A percentile compares a stretch with the other conserved stretches of the same genome.
Conservation (phyloP, 2,888 invertebrate genomes). For the Clostera curtula region DNA sequence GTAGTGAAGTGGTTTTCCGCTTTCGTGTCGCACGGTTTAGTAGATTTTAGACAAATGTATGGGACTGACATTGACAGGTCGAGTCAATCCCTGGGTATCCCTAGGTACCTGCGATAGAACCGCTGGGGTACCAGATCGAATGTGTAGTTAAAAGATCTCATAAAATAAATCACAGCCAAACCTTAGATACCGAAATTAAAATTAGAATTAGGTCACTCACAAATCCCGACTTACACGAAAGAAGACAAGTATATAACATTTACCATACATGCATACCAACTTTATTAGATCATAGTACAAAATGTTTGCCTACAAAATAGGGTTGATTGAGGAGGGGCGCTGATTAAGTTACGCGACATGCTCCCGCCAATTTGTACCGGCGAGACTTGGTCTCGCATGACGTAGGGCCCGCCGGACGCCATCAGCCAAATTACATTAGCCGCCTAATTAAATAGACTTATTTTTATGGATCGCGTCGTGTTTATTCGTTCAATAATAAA, state of each 20-base stretch:
- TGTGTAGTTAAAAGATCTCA: no score
- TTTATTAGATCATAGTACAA: slow-evolving; percentile 16
- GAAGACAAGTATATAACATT: not conserved
- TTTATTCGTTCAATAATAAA: slow-evolving; percentile 21
- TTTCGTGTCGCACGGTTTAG: no score
- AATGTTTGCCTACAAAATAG: slow-evolving; percentile 26
- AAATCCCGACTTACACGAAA: slow-evolving; percentile 2
- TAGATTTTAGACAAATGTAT: no score
- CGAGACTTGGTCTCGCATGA: slow-evolving; percentile 33
- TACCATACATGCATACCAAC: slow-evolving; percentile 1
- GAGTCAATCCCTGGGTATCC: no score
- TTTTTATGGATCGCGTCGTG: slow-evolving; percentile 42
- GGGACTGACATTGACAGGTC: no score
- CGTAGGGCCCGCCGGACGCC: slow-evolving; percentile 16
- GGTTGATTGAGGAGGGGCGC: slow-evolving; percentile 37
- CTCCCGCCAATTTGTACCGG: slow-evolving; percentile 64
- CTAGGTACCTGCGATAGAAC: no score
- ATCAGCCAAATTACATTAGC: slow-evolving; percentile 54
- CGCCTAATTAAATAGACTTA: slow-evolving; percentile 55
- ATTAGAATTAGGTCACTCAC: no score
- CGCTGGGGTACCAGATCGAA: no score
- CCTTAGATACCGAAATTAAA: no score
- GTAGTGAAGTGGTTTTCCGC: no score
- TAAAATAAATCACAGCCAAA: no score
- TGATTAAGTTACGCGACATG: slow-evolving; percentile 70